Percentiles rank a stretch among this genome's conserved stretches.
phyloP scores from a whole-genome alignment of 2,113 vertebrate species.

The Orcinus orca region DNA sequence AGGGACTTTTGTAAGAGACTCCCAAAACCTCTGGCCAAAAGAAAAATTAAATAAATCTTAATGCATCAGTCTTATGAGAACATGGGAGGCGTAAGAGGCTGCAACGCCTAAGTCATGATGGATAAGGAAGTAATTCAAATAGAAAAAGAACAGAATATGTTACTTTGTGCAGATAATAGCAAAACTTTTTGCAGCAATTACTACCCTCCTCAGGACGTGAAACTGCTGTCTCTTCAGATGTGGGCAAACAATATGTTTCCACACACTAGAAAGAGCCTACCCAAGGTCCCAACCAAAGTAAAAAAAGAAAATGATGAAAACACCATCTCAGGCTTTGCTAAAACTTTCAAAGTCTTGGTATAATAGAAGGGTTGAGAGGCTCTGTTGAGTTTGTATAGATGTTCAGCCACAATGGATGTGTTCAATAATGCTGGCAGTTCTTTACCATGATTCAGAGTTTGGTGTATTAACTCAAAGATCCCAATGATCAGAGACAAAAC shows the following conservation, averaged over 20 bases:
- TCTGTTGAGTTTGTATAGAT: slow-evolving; percentile 16
- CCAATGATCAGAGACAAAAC: slow-evolving; percentile 36
- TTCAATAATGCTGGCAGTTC: not conserved
- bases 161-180: slow-evolving; percentile 39
- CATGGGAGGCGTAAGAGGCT: not conserved
- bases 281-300: not conserved
- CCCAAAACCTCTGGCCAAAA: not conserved
- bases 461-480: slow-evolving; percentile 36
- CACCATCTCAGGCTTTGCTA: not conserved
- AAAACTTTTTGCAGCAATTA: slow-evolving; percentile 40
- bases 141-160: slow-evolving; percentile 22
- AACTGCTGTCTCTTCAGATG: slow-evolving; percentile 10
- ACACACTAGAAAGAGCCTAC: not conserved
- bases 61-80: not conserved
- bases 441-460: slow-evolving; percentile 18
- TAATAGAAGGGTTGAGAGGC: not conserved
- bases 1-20: not conserved
- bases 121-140: slow-evolving; percentile 49
- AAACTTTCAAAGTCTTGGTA: slow-evolving; percentile 34
- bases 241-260: not conserved
- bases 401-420: slow-evolving; percentile 20
- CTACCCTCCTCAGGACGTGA: not conserved
- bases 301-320: slow-evolving; percentile 20
- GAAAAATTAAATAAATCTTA: not conserved
- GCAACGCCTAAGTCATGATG: slow-evolving; percentile 20